Evolutionary conservation across 2,888 invertebrate species (phyloP).

Genomic region (Aleiodes testaceus): DNA sequence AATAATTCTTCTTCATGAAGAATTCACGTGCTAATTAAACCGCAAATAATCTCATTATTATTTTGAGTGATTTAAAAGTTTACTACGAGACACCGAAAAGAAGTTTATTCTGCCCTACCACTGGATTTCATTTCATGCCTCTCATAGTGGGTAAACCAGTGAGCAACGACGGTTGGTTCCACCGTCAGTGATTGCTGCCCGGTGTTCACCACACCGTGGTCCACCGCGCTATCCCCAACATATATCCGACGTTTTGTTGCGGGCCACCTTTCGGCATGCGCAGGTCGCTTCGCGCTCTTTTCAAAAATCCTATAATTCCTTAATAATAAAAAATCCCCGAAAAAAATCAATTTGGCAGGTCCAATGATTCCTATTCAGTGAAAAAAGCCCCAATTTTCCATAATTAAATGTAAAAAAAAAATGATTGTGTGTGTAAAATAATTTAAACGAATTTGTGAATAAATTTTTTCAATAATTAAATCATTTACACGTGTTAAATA

Average conservation of each 20-base stretch:
- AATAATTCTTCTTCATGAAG: background rate
- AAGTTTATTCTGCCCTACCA: constrained; percentile 47
- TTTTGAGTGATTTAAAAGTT: background rate
- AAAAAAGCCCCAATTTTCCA: background rate
- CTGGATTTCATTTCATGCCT: constrained; percentile 31
- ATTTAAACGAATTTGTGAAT: too few species aligned
- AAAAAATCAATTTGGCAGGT: background rate
- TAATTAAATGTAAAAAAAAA: background rate
- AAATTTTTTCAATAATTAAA: too few species aligned
- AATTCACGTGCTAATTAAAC: background rate
- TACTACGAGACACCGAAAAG: background rate
- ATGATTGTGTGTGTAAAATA: background rate
- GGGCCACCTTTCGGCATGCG: constrained; percentile 21
- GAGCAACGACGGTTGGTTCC: constrained; percentile 39
- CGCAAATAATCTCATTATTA: background rate
- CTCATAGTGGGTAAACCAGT: constrained; percentile 32
- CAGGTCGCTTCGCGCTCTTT: constrained; percentile 3
- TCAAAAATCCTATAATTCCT: background rate
- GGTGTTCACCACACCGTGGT: constrained; percentile 56
- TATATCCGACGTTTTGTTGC: constrained; percentile 57
- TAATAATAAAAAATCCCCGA: background rate
- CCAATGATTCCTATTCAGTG: background rate
- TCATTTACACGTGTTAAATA: too few species aligned
- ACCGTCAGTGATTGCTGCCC: constrained; percentile 52
- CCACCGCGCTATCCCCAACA: constrained; percentile 63